A percentile compares a stretch with the other conserved stretches of the same genome.
Conservation (phyloP, 1,140 invertebrate species). For the Drosophila biarmipes region DNA sequence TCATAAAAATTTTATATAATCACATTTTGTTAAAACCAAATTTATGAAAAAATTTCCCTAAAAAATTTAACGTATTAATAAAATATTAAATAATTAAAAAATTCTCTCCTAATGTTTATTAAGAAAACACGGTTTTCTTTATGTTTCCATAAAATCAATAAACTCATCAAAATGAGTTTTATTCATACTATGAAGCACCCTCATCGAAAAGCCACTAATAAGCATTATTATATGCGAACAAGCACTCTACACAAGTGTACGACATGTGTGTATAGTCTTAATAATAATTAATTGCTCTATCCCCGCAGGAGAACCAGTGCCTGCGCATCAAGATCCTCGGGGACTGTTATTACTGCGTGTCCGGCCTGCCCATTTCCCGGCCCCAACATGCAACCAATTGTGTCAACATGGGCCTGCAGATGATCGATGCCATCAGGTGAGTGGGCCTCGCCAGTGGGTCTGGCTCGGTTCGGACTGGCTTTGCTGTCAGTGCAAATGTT, state of each 20-base stretch:
- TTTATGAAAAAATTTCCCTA: too few relatives aligned
- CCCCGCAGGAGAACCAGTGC: constrained; percentile 94
- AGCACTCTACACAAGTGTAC: neutral
- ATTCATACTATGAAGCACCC: too few relatives aligned
- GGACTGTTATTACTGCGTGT: constrained; percentile 98
- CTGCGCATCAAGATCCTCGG: constrained; percentile 97
- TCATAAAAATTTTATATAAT: too few relatives aligned
- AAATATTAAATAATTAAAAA: too few relatives aligned
- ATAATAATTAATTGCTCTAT: constrained; percentile 15
- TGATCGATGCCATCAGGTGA: constrained; percentile 98
- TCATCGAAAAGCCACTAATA: too few relatives aligned
- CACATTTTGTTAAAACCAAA: too few relatives aligned
- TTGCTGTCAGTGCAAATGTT: constrained; percentile 43
- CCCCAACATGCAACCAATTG: constrained; percentile 98
- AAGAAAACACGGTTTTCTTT: too few relatives aligned
- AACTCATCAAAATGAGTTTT: too few relatives aligned
- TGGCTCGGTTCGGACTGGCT: neutral
- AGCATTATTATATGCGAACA: neutral
- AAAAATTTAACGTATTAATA: too few relatives aligned
- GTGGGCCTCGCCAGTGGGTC: constrained; percentile 33
- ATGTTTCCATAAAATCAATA: too few relatives aligned
- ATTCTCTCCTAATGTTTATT: too few relatives aligned
- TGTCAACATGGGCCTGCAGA: constrained; percentile 98
- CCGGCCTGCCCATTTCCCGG: constrained; percentile 94
- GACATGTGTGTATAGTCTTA: neutral